Evolutionary conservation across 2,888 invertebrate genomes (phyloP).

Genomic region (Phaonia tiefii): DNA sequence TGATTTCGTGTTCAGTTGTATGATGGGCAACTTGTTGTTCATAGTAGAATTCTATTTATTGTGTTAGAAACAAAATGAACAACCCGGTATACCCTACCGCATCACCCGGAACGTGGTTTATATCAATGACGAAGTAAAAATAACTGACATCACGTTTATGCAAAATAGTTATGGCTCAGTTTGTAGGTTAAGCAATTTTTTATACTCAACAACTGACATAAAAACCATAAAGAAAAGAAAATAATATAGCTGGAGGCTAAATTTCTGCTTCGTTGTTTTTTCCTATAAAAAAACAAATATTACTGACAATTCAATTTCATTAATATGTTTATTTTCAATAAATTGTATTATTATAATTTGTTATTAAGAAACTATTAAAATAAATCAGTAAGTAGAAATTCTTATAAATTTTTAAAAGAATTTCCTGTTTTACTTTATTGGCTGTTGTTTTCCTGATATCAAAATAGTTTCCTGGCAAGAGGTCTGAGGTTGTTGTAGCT

Average conservation of each 20-base stretch:
- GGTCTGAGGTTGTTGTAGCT: not conserved
- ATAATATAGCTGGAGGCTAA: constrained; percentile 22
- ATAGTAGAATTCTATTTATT: too few relatives aligned
- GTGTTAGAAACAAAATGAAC: too few relatives aligned
- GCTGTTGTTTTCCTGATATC: too few relatives aligned
- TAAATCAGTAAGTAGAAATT: constrained; percentile 29
- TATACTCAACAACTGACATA: constrained; percentile 21
- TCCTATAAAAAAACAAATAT: not conserved
- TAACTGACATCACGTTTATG: constrained; percentile 69
- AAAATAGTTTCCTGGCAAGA: not conserved
- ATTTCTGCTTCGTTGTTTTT: not conserved
- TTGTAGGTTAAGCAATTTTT: constrained; percentile 36
- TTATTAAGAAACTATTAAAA: not conserved
- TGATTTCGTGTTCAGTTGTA: too few relatives aligned
- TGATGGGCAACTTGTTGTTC: too few relatives aligned
- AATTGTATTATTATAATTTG: constrained; percentile 1
- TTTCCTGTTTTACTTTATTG: constrained; percentile 18
- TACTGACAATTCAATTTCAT: not conserved
- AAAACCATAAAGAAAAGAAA: constrained; percentile 4
- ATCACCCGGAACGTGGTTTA: too few relatives aligned
- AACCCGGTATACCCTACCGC: too few relatives aligned
- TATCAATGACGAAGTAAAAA: not conserved
- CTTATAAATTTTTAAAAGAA: constrained; percentile 8
- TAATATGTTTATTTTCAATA: not conserved
- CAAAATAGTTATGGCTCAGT: constrained; percentile 61